phyloP scores from a whole-genome alignment of 2,113 vertebrate species.

The Diadophis punctatus region DNA sequence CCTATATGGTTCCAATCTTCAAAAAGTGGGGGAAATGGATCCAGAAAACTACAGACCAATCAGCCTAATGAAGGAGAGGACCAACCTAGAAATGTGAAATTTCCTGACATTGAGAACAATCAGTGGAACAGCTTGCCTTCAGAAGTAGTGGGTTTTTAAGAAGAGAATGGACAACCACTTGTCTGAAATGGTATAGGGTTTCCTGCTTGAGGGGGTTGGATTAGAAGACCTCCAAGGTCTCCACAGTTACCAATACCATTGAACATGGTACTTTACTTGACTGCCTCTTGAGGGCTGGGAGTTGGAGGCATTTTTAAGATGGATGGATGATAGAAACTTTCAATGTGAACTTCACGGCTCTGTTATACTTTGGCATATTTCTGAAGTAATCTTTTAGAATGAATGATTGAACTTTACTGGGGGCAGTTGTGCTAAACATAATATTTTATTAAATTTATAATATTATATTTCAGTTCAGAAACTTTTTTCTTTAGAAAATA shows the following conservation, averaged over 20 bases:
- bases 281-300: neutral
- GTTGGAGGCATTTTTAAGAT: neutral
- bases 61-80: too few relatives aligned
- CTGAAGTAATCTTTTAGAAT: neutral
- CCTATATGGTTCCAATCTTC: too few relatives aligned
- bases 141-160: too few relatives aligned
- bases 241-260: neutral
- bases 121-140: too few relatives aligned
- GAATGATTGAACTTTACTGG: neutral
- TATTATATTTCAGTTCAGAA: neutral
- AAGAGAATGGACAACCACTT: too few relatives aligned
- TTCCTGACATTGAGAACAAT: too few relatives aligned
- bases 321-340: neutral
- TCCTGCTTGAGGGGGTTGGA: too few relatives aligned
- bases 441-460: neutral
- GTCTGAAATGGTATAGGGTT: too few relatives aligned
- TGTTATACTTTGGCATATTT: neutral
- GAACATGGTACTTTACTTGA: neutral
- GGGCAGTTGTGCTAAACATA: neutral
- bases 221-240: neutral
- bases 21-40: too few relatives aligned
- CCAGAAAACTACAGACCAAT: too few relatives aligned
- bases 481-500: neutral
- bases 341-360: neutral
- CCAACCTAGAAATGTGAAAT: too few relatives aligned